Base-by-base conservation (phyloP, 2,888 invertebrate genomes). In the Parochlus steinenii region DNA sequence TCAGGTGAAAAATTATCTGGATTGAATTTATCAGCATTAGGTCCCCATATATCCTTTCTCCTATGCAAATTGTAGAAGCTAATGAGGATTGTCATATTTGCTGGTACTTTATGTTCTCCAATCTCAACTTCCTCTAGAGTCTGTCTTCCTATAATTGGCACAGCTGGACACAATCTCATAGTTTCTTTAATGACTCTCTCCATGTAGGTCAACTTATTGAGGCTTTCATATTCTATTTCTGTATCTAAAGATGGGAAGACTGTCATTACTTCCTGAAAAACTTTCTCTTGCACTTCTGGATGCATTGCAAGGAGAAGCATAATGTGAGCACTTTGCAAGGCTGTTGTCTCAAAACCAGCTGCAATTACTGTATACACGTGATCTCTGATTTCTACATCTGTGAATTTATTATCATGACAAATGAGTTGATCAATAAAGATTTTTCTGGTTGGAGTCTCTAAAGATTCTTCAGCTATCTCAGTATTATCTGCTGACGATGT, bases 331-430 rank as follows among this genome's bases (percentile, higher is more conserved):
- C 22, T 28, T 15, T 34, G 34, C 7, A 34, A 16, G 20, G 34
- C 34, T 4, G 24, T 23, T 6, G 27, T 34, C 23, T 34, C 34
- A 12, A 28, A 34, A 14, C 34, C 34, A 2, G 34, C 34, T 22
- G 28, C 34, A 20, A 34, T 23, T 6, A 34, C 20, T n/a, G 34
- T 34, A 17, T 34, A 34, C 17, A 34, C 28, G 28, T 34, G 34
- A 34, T 34, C 34, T n/a, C 28, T 27, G 16, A 34, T 27, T 28
- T 27, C 34, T 34, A 28, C 28, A 27, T 34, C 34, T 12, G 10
- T 20, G 22, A 34, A 34, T 15, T 28, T 12, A n/a, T 16, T 15
- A 8, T 16, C 25, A 8, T 28, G 19, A 2, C 27, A 10, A 11
- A 34, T 15, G 8, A 34, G 7, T 2, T 34, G 34, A 28, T 34